Conservation (phyloP, 2,797 vertebrate species). For the Helostoma temminkii region DNA sequence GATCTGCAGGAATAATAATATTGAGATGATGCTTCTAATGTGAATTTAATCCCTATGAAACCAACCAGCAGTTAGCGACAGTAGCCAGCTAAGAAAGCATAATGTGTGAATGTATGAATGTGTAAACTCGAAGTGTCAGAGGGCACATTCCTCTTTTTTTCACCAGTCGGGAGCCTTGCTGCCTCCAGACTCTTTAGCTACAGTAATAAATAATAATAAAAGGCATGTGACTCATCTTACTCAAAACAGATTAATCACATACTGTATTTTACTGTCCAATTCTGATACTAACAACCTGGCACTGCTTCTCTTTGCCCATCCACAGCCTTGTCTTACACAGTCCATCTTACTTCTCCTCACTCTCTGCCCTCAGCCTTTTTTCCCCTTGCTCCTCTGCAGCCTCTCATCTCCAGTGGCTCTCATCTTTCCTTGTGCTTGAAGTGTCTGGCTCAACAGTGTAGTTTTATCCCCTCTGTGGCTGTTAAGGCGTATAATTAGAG, state of each 20-base stretch:
- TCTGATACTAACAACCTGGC: neutral
- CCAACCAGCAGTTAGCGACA: neutral
- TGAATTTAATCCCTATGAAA: neutral
- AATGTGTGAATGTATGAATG: too few relatives aligned
- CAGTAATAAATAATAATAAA: neutral
- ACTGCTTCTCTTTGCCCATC: neutral
- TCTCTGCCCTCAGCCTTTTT: neutral
- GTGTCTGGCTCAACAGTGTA: slow-evolving; percentile 10
- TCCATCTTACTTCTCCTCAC: neutral
- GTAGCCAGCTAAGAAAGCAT: neutral
- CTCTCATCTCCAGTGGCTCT: slow-evolving; percentile 47
- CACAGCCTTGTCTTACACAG: neutral
- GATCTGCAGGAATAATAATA: neutral
- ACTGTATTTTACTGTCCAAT: neutral
- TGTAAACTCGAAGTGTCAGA: neutral
- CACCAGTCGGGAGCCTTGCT: too few relatives aligned
- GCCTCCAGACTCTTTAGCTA: neutral
- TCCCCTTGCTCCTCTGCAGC: slow-evolving; percentile 10
- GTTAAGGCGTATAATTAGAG: slow-evolving; percentile 5
- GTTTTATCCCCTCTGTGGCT: neutral
- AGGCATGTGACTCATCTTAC: neutral
- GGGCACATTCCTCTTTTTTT: neutral
- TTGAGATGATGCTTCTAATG: neutral
- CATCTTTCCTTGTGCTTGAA: slow-evolving; percentile 30
- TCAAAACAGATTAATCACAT: neutral